Evolutionary conservation across 2,888 invertebrate species (phyloP).

Genomic region (Emesis russula): DNA sequence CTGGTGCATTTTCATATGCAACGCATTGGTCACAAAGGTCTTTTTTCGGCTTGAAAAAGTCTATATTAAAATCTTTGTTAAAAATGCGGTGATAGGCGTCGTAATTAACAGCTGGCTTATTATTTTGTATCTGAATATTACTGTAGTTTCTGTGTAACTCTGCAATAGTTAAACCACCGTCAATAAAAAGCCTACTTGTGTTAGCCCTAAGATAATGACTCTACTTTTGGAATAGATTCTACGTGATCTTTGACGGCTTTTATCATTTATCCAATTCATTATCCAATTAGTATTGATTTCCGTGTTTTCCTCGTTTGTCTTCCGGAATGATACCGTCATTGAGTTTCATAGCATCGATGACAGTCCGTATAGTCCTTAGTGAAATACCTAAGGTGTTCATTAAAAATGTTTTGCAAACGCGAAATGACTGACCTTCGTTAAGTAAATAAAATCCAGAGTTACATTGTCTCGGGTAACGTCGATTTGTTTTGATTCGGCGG

Average conservation of each 20-base stretch:
- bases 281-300: background rate
- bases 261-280: background rate
- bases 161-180: constrained; percentile 26
- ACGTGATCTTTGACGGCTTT: background rate
- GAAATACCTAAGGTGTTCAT: background rate
- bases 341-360: background rate
- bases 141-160: constrained; percentile 19
- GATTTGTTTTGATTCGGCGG: constrained; percentile 18
- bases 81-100: too few species aligned
- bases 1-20: too few species aligned
- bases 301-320: constrained; percentile 1
- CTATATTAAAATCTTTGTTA: too few species aligned
- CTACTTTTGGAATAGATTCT: constrained; percentile 25
- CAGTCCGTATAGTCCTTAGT: constrained; percentile 2
- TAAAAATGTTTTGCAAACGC: constrained; percentile 7
- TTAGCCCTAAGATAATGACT: constrained; percentile 25
- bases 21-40: too few species aligned
- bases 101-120: background rate
- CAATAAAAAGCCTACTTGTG: constrained; percentile 14
- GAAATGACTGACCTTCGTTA: background rate
- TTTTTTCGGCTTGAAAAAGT: too few species aligned
- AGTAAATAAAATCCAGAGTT: too few species aligned
- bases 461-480: background rate
- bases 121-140: background rate
- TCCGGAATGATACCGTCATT: background rate